phyloP scores from a whole-genome alignment of 1,140 invertebrate genomes.

The Microplitis demolitor region DNA sequence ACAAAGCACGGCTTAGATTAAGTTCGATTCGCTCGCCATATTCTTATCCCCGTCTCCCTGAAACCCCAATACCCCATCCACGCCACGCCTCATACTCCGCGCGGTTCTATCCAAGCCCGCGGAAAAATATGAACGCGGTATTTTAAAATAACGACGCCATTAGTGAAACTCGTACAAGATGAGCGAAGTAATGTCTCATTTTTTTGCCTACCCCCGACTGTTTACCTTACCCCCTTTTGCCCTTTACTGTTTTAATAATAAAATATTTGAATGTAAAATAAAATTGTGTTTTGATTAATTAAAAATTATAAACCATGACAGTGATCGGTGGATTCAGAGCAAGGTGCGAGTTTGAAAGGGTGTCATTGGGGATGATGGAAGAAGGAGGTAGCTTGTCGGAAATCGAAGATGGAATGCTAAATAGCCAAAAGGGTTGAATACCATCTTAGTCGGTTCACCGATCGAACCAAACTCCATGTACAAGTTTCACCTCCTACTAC shows the following conservation, averaged over 20 bases:
- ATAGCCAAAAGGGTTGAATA: conserved; percentile 59
- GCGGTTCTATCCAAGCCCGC: conserved; percentile 22
- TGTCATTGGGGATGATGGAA: not conserved
- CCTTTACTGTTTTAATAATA: too few relatives aligned
- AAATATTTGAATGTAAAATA: too few relatives aligned
- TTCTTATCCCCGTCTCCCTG: conserved; percentile 25
- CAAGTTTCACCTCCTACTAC: not conserved
- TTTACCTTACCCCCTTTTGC: too few relatives aligned
- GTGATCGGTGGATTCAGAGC: too few relatives aligned
- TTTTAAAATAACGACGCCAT: conserved; percentile 58
- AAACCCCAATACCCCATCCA: not conserved
- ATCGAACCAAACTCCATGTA: conserved; percentile 35
- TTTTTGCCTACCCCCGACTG: conserved; percentile 29
- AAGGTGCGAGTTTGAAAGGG: not conserved
- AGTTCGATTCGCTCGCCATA: conserved; percentile 52
- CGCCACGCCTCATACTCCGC: not conserved
- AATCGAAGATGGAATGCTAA: conserved; percentile 63
- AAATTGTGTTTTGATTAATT: too few relatives aligned
- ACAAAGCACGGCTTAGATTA: conserved; percentile 47
- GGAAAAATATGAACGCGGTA: conserved; percentile 55
- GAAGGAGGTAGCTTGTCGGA: conserved; percentile 22
- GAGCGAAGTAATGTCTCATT: conserved; percentile 49
- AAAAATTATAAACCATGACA: too few relatives aligned
- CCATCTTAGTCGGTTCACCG: conserved; percentile 43
- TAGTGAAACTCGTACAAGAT: conserved; percentile 49